phyloP scores from a whole-genome alignment of 2,888 invertebrate genomes.

The Tenthredo notha region DNA sequence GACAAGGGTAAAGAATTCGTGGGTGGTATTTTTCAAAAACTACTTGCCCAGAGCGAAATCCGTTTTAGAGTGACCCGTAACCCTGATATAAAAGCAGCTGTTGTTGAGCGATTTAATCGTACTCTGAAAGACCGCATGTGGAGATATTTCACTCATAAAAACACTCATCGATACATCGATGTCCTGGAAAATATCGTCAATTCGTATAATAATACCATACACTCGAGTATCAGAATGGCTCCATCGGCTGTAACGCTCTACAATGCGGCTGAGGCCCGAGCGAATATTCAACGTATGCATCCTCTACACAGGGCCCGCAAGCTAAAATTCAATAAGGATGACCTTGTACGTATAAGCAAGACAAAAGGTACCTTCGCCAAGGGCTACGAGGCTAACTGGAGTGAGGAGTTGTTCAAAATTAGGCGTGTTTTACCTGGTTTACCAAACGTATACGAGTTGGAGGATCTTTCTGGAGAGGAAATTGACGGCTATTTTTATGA shows the following conservation, averaged over 20 bases:
- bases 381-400: constrained; percentile 62
- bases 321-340: too few relatives aligned
- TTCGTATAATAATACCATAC: constrained; percentile 63
- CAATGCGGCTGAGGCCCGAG: too few relatives aligned
- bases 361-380: constrained; percentile 62
- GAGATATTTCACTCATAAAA: constrained; percentile 64
- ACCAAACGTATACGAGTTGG: constrained; percentile 63
- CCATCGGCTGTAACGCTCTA: constrained; percentile 41
- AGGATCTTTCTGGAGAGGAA: constrained; percentile 59
- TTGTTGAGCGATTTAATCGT: constrained; percentile 69
- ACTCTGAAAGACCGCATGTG: constrained; percentile 68
- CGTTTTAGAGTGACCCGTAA: constrained; percentile 63
- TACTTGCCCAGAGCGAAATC: constrained; percentile 58
- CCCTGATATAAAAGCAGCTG: too few relatives aligned
- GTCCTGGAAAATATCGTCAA: constrained; percentile 62
- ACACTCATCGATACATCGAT: constrained; percentile 64
- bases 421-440: constrained; percentile 55
- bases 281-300: too few relatives aligned
- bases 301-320: too few relatives aligned
- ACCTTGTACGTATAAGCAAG: too few relatives aligned
- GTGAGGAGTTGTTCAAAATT: constrained; percentile 64
- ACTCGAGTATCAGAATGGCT: constrained; percentile 57
- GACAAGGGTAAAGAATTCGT: constrained; percentile 65
- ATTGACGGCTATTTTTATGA: constrained; percentile 63
- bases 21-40: constrained; percentile 54